Evolutionary conservation across 2,113 vertebrate species (phyloP), one percentile per base, ranked within the genome.

Genomic region (Peromyscus californicus): DNA sequence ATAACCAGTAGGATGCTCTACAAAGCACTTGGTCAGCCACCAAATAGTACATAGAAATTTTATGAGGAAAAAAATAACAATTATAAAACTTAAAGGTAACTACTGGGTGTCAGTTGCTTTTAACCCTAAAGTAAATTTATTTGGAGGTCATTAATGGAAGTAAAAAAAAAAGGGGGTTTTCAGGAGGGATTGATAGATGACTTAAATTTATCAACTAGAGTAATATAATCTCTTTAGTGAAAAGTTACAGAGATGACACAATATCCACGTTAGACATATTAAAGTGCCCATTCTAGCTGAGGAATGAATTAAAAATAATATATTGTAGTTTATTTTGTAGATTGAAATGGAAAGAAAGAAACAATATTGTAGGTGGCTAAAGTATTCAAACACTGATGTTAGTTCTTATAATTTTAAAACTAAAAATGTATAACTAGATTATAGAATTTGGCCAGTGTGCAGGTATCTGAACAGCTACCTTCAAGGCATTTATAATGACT

Each of bases 381-480:
- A 97, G 67, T 96, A 45, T 92, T 97, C 91, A 98, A 96, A 98
- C 96, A 96, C 88, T 24, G 79, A 95, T 96, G 70, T 97, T 95
- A 97, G 21, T 78, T 95, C 67, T 97, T 67, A 69, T 94, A 84
- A 76, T 97, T 91, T 95, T 69, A 97, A 97, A 97, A 97, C 80
- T 92, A 96, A 98, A 98, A 95, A 85, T 70, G 80, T 11, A 54
- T 69, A 95, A 95, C 87, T 98, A 97, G 65, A 98, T 96, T 97
- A 85, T 45, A 22, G 84, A 78, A 75, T 96, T 94, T 1, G 0
- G 97, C 78, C 90, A 96, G 45, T 82, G 31, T 5, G 93, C 85
- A 97, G 95, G 95, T 94, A 95, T 91, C 95, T 89, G 96, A 98
- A 98, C 98, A 98, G 97, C 97, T 98, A 98, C 97, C 98, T 98